Base-by-base conservation (phyloP, 2,797 vertebrate species). In the Xyrichtys novacula region DNA sequence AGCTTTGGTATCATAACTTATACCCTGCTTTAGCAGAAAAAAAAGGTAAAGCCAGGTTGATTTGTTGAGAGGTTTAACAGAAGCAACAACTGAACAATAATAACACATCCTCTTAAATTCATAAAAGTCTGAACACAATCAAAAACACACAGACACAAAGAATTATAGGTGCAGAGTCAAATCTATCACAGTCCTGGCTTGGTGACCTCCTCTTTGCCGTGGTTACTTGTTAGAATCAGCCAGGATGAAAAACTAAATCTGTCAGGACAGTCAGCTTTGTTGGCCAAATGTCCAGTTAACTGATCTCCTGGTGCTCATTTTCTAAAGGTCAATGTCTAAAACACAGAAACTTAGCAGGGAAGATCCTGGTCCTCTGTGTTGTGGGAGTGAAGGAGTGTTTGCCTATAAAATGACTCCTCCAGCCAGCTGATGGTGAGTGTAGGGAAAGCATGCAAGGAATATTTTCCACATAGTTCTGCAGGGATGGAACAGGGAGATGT, bases 391-490 rank as follows among this genome's bases (percentile, higher is more conserved):
- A 55, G 48, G 76, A 73, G 75, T 68, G 68, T 65, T 68, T 83
- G 68, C n/a, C n/a, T n/a, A 8, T 32, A 32, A 80, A 76, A 74
- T 70, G 61, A 85, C 43, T 86, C 79, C 65, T 70, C 64, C 64
- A 61, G 81, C 55, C 72, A 52, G 38, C 69, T 60, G 65, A 19
- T 70, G 55, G 77, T 70, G 76, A 84, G 80, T 75, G 68, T 62
- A 61, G 65, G 57, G 38, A 47, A 79, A 65, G 82, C 73, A 85
- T 79, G 75, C 81, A 79, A 71, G n/a, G 64, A 84, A 91, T 86
- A 89, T 73, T 89, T 91, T 89, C 86, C 85, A 91, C 71, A 81
- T 83, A 74, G 68, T 82, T 84, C 29, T 57, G 68, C 32, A 28
- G 68, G 49, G 58, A 75, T 29, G 22, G 49, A 76, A 74, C 2